These are phyloP conservation scores for Callimorpha dominula DNA, from an alignment of 2,888 invertebrate genomes.

Conservation along the genomic window DNA sequence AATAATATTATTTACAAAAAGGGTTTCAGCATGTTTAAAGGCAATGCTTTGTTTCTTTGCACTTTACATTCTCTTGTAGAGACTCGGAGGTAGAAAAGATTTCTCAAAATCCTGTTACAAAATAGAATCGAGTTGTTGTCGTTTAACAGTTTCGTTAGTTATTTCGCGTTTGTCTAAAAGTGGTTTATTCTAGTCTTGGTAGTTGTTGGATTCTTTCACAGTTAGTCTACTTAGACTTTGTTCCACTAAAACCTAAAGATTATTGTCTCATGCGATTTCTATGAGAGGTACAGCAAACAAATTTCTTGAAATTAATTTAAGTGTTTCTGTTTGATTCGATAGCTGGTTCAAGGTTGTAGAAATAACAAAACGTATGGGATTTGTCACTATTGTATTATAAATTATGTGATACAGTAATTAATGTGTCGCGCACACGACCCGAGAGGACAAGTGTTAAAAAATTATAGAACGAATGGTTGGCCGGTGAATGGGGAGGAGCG, in stretches of 20 bases:
- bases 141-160: not conserved
- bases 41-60: not conserved
- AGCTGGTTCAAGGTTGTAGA: no score
- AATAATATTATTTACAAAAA: no score
- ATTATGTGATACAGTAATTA: no score
- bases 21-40: no score
- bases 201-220: not conserved
- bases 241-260: not conserved
- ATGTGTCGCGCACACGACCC: no score
- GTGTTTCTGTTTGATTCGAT: no score
- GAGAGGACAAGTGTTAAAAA: no score
- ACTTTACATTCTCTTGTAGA: not conserved
- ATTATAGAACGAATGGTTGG: no score
- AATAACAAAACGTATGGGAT: no score
- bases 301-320: not conserved
- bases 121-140: not conserved
- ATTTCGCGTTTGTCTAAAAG: conserved; percentile 1
- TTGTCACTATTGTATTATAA: no score
- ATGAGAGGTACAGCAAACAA: not conserved
- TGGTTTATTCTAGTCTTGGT: not conserved
- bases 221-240: conserved; percentile 2
- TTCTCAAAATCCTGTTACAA: not conserved
- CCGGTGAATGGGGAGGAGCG: no score
- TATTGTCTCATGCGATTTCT: not conserved
- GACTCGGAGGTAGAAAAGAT: not conserved